These are phyloP conservation scores for Molossus alvarezi DNA, from an alignment of 2,797 vertebrate genomes.

Conservation along the genomic window DNA sequence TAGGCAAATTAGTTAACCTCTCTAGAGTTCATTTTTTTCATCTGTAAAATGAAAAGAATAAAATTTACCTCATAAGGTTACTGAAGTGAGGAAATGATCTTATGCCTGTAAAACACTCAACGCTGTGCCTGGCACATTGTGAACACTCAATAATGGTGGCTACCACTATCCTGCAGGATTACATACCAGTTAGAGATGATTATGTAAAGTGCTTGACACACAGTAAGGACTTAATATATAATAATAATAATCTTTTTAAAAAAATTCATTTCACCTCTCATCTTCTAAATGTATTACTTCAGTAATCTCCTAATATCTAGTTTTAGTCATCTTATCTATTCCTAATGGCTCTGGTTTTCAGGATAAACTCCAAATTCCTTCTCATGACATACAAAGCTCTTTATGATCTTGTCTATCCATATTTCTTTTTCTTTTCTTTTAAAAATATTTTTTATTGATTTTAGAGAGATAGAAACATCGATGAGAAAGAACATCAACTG, in stretches of 20 bases:
- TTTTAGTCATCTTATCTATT: conserved; percentile 26
- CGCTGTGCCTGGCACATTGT: background rate
- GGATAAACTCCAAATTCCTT: conserved; percentile 58
- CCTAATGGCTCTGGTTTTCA: conserved; percentile 43
- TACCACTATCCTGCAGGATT: background rate
- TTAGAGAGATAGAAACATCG: no score
- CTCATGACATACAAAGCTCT: conserved; percentile 39
- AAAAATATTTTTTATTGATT: no score
- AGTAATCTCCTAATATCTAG: conserved; percentile 33
- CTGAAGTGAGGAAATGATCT: background rate
- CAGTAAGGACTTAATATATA: background rate
- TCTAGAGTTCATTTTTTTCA: conserved; percentile 62
- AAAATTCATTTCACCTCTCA: conserved; percentile 44
- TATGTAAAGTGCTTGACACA: background rate
- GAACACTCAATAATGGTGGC: background rate
- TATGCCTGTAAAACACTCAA: conserved; percentile 15
- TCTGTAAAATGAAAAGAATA: conserved; percentile 58
- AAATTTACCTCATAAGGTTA: conserved; percentile 33
- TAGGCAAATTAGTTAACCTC: conserved; percentile 43
- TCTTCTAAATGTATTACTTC: conserved; percentile 32
- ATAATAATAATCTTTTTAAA: background rate
- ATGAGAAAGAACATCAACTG: no score
- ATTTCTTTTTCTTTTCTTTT: background rate
- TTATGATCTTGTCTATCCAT: conserved; percentile 25
- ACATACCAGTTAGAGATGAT: background rate